Conservation (phyloP, 1,140 invertebrate species). For the Holcopasites calliopsidis region DNA sequence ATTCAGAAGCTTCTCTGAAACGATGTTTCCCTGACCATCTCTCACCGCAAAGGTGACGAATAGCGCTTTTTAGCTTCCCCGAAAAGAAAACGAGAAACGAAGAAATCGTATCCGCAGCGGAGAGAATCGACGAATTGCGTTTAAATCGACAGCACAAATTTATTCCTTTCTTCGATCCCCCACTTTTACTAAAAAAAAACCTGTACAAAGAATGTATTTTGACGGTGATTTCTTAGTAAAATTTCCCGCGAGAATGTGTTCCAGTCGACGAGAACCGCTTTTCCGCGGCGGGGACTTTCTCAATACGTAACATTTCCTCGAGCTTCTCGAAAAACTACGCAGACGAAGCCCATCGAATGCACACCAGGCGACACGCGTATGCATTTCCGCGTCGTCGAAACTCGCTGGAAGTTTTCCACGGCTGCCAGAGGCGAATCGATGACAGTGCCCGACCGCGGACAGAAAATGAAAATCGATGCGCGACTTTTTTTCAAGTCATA, state of each 20-base stretch:
- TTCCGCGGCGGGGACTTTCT: conserved; percentile 1
- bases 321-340: not conserved
- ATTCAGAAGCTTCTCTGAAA: conserved; percentile 2
- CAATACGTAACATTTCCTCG: conserved; percentile 11
- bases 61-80: not conserved
- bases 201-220: too few species aligned
- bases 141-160: not conserved
- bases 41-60: conserved; percentile 33
- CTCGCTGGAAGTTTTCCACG: conserved; percentile 14
- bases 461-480: conserved; percentile 1
- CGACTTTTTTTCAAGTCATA: conserved; percentile 5
- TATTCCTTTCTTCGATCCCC: not conserved
- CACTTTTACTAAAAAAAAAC: too few species aligned
- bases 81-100: not conserved
- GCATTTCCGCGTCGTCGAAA: conserved; percentile 6
- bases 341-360: not conserved
- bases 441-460: not conserved
- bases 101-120: not conserved
- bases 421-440: conserved; percentile 6
- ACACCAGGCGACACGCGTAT: conserved; percentile 15
- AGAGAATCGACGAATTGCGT: not conserved
- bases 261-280: not conserved
- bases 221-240: not conserved
- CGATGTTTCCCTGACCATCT: conserved; percentile 32
- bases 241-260: not conserved